These are phyloP conservation scores for Anoplopoma fimbria DNA, from an alignment of 2,113 vertebrate genomes.

Conservation along the genomic window DNA sequence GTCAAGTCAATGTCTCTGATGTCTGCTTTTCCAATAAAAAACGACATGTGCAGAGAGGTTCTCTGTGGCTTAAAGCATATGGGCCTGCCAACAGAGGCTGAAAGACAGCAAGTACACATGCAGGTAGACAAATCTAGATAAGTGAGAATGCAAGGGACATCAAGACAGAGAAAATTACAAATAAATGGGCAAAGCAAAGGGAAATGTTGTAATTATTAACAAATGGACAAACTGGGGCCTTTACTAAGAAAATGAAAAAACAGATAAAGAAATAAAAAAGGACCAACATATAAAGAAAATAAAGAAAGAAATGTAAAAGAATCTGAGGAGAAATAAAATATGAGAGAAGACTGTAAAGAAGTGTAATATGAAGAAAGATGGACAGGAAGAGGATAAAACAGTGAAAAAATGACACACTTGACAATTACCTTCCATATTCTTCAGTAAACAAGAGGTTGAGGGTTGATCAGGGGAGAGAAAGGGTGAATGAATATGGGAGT, in stretches of 20 bases:
- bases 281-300: background rate
- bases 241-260: background rate
- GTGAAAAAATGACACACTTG: constrained; percentile 41
- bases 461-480: constrained; percentile 34
- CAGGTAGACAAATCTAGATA: constrained; percentile 21
- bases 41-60: constrained; percentile 18
- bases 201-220: constrained; percentile 21
- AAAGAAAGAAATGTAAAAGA: background rate
- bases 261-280: background rate
- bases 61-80: constrained; percentile 44
- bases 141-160: background rate
- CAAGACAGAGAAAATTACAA: constrained; percentile 25
- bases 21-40: constrained; percentile 38
- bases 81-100: constrained; percentile 29
- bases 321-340: background rate
- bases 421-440: constrained; percentile 77
- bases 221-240: constrained; percentile 29
- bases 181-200: constrained; percentile 13
- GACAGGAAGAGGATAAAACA: background rate
- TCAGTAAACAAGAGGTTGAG: constrained; percentile 64
- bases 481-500: constrained; percentile 44
- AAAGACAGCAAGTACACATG: constrained; percentile 10
- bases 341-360: background rate
- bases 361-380: background rate
- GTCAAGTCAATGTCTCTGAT: constrained; percentile 38